These are phyloP conservation scores for Drosophila tanythrix DNA, from an alignment of 2,888 invertebrate genomes.

Conservation along the genomic window DNA sequence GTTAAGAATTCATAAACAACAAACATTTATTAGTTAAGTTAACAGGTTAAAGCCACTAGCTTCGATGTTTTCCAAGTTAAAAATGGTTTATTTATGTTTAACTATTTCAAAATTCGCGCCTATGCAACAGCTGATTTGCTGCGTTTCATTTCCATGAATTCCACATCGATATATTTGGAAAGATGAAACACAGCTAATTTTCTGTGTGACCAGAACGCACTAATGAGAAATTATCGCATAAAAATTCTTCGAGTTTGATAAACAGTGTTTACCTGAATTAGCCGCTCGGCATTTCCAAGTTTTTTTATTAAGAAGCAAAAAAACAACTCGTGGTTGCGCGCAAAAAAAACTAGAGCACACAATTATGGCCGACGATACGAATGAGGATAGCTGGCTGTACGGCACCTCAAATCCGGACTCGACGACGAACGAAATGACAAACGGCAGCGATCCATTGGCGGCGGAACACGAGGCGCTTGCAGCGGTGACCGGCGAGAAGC, in stretches of 20 bases:
- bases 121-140: constrained; percentile 33
- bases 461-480: constrained; percentile 68
- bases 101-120: background rate
- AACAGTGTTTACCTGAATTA: constrained; percentile 58
- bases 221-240: constrained; percentile 1
- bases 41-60: background rate
- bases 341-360: constrained; percentile 10
- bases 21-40: background rate
- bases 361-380: constrained; percentile 88
- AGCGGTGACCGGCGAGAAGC: constrained; percentile 58
- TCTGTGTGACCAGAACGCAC: constrained; percentile 32
- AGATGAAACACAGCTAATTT: constrained; percentile 31
- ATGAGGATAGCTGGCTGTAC: constrained; percentile 95
- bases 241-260: constrained; percentile 28
- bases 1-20: too few species aligned
- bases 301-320: constrained; percentile 7
- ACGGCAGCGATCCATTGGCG: constrained; percentile 59
- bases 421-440: constrained; percentile 80
- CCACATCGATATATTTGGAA: background rate
- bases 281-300: constrained; percentile 36
- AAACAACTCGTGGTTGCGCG: constrained; percentile 35
- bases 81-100: background rate
- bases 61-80: background rate
- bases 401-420: constrained; percentile 89
- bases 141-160: constrained; percentile 23